Conservation (phyloP, 2,888 invertebrate species). For the Eristalis intricaria region DNA sequence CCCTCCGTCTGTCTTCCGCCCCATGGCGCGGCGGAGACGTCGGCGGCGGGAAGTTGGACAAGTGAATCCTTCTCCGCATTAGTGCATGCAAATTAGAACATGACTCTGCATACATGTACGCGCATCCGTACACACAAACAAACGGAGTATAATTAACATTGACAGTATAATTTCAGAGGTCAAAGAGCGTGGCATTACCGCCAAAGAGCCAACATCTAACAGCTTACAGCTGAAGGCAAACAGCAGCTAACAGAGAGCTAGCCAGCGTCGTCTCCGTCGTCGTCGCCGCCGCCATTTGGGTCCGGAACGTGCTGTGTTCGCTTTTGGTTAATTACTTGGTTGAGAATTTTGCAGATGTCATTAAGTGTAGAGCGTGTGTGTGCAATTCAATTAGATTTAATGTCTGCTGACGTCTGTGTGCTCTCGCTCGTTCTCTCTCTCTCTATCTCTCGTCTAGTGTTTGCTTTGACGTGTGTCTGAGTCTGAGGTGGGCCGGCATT, state of each 20-base stretch:
- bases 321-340: conserved; percentile 14
- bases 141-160: conserved; percentile 56
- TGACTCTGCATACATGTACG: conserved; percentile 18
- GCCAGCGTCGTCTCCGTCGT: background rate
- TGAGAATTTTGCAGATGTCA: background rate
- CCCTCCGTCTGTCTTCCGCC: background rate
- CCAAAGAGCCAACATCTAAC: background rate
- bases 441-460: background rate
- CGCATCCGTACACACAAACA: conserved; percentile 19
- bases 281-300: background rate
- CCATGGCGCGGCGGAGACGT: too few relatives aligned
- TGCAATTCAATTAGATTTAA: conserved; percentile 14
- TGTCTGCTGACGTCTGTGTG: background rate
- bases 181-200: conserved; percentile 53
- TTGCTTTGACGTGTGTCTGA: background rate
- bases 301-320: conserved; percentile 20
- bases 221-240: background rate
- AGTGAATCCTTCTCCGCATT: conserved; percentile 18
- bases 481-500: background rate
- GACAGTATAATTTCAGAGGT: conserved; percentile 57
- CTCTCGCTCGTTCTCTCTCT: background rate
- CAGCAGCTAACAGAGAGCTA: background rate
- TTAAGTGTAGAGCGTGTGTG: background rate
- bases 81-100: conserved; percentile 68
- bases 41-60: background rate